Conservation (phyloP, 2,797 vertebrate species). For the Anniella stebbinsi region DNA sequence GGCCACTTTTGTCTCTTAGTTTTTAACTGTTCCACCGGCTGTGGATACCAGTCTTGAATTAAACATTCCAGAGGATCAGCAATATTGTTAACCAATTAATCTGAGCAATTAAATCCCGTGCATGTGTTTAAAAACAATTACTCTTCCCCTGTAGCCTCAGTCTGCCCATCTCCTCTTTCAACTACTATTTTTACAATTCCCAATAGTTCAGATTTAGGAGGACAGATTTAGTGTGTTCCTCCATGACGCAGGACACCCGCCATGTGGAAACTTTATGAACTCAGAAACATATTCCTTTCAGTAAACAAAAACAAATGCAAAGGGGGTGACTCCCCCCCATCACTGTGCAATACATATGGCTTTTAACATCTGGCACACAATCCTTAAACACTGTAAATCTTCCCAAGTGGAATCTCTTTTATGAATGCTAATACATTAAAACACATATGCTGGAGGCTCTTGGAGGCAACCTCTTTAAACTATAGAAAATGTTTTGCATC, state of each 20-base stretch:
- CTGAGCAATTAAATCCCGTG: slow-evolving; percentile 54
- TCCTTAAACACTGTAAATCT: slow-evolving; percentile 71
- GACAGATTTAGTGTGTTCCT: slow-evolving; percentile 74
- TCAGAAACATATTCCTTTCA: slow-evolving; percentile 60
- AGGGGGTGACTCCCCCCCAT: not conserved
- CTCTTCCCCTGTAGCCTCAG: slow-evolving; percentile 54
- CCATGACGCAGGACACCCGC: slow-evolving; percentile 69
- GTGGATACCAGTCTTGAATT: slow-evolving; percentile 42
- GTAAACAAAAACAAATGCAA: slow-evolving; percentile 75
- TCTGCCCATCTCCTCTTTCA: slow-evolving; percentile 64
- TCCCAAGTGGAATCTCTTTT: slow-evolving; percentile 63
- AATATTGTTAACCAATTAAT: slow-evolving; percentile 48
- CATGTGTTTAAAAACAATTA: slow-evolving; percentile 60
- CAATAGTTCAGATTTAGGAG: slow-evolving; percentile 61
- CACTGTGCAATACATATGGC: slow-evolving; percentile 51
- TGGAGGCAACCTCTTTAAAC: slow-evolving; percentile 43
- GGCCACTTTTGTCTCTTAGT: not conserved
- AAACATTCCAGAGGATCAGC: slow-evolving; percentile 30
- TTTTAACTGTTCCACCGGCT: slow-evolving; percentile 26
- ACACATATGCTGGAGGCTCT: slow-evolving; percentile 43
- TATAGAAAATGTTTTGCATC: slow-evolving; percentile 46
- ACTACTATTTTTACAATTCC: slow-evolving; percentile 69
- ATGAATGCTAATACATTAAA: slow-evolving; percentile 61
- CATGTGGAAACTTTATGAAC: slow-evolving; percentile 72
- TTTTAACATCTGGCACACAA: slow-evolving; percentile 71